Base-by-base conservation (phyloP, 2,888 invertebrate genomes). In the Seira sanloemensis region DNA sequence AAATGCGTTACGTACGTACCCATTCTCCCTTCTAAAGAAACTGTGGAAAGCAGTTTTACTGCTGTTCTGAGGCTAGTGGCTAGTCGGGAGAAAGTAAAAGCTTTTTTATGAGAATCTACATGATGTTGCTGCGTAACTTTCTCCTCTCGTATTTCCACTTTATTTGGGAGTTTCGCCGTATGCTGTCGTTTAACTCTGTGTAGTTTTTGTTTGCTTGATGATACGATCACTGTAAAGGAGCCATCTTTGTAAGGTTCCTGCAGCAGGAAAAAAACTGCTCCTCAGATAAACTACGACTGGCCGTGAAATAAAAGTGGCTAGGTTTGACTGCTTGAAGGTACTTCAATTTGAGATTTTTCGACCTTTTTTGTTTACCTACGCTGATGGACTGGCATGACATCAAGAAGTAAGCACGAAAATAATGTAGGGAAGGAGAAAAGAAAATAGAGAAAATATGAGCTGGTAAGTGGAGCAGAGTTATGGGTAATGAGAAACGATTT, bases 101-200 rank as follows among this genome's bases (percentile, higher is more conserved):
- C 46, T 65, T 66, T 75, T 75, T 75, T 71, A 75, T 21, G 37
- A 66, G 37, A 75, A 75, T 46, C 74, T 66, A 75, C 46, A 75
- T 66, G 24, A 58, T 58, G 58, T 58, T 58, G n/a, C 12, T 37
- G 5, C 37, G 37, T 37, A 37, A 37, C 37, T 37, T 37, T 37
- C 37, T 37, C 37, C 37, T 37, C 37, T 4, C 37, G 4, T 37
- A 37, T 12, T 37, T 37, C 58, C n/a, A n/a, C n/a, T n/a, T n/a
- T n/a, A n/a, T n/a, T n/a, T n/a, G n/a, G n/a, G 2, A 58, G n/a
- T 58, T 7, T 58, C 2, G n/a, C 58, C 58, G 58, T 58, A 58
- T 58, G 58, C 58, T 58, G 2, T 2, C n/a, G 58, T 58, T 58
- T 4, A 37, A 7, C 12, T 37, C 37, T 7, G 37, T 12, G 37